Conservation (phyloP, 2,888 invertebrate species). For the Tinea pellionella region DNA sequence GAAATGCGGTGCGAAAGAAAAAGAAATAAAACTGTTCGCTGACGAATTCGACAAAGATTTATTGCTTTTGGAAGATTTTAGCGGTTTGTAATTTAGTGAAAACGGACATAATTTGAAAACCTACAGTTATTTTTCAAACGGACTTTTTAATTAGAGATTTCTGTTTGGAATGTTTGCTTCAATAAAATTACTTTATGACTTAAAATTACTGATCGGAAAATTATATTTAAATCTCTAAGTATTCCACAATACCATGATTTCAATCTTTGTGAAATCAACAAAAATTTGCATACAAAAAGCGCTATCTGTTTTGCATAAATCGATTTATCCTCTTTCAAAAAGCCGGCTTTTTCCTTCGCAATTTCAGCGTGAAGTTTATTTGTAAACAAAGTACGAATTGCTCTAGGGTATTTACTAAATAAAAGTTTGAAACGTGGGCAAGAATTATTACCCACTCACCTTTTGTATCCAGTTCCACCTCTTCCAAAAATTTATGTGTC, state of each 20-base stretch:
- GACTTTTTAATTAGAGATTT: constrained; percentile 10
- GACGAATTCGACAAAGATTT: constrained; percentile 57
- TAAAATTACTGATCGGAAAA: not conserved
- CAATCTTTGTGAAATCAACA: constrained; percentile 65
- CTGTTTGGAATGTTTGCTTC: not conserved
- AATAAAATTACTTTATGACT: no score
- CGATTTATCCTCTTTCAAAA: constrained; percentile 65
- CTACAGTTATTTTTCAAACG: constrained; percentile 7
- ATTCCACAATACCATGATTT: constrained; percentile 58
- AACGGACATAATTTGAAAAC: constrained; percentile 9
- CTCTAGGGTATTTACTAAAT: constrained; percentile 61
- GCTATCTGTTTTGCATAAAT: constrained; percentile 66
- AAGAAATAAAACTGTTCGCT: constrained; percentile 50
- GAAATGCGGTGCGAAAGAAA: constrained; percentile 34
- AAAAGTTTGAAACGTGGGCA: constrained; percentile 48
- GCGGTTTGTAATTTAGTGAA: constrained; percentile 38
- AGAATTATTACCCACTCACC: constrained; percentile 35
- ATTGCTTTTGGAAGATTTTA: constrained; percentile 44
- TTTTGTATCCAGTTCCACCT: not conserved
- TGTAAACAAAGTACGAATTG: constrained; percentile 64
- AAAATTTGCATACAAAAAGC: constrained; percentile 67
- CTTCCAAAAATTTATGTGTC: not conserved
- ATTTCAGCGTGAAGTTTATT: constrained; percentile 63
- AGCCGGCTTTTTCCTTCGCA: constrained; percentile 54
- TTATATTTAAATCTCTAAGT: constrained; percentile 30